Evolutionary conservation across 2,113 vertebrate species (phyloP), one percentile per base, ranked within the genome.

Genomic region (Notothenia rossii): DNA sequence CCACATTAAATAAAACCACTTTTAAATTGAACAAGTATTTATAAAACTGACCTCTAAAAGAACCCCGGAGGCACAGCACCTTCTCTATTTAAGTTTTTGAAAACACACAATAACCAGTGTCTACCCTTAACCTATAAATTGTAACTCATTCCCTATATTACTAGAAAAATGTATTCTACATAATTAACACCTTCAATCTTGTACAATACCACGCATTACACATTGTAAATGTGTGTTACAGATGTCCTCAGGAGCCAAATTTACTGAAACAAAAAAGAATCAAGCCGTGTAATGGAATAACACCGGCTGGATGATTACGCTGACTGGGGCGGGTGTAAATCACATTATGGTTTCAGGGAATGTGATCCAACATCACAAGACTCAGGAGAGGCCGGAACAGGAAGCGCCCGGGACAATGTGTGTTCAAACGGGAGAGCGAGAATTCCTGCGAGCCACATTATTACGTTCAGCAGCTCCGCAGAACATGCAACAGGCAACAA

Each of bases 371-470:
- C 77, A 86, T 73, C 69, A 40, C 36, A 40, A 69, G 68, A 67
- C 82, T 58, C 10, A 0, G 61, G 67, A 82, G 53, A 79, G 82
- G 79, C 73, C 72, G 10, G 48, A 76, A 40, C 73, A 86, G 88
- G 82, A 92, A 91, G 51, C 43, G 20, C 29, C 72, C 25, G 60
- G 63, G 61, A 84, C 85, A 83, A 70, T 69, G 76, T 83, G 78
- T 50, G 83, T 68, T 40, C 61, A 65, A 60, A 62, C 78, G 81
- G 51, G 62, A 63, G 70, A 71, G 67, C 15, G 46, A 85, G 75
- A 90, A 93, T 93, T 93, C 88, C 85, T 89, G 81, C 22, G 75
- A 89, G 85, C 88, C 93, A 92, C 89, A 86, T 87, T 89, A 81
- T 84, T 91, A 76, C 80, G 29, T 56, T 83, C 65, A 45, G 81